Percentiles rank a stretch among this genome's conserved stretches.
Conservation (phyloP, 1,140 invertebrate genomes). For the Cydia pomonella region DNA sequence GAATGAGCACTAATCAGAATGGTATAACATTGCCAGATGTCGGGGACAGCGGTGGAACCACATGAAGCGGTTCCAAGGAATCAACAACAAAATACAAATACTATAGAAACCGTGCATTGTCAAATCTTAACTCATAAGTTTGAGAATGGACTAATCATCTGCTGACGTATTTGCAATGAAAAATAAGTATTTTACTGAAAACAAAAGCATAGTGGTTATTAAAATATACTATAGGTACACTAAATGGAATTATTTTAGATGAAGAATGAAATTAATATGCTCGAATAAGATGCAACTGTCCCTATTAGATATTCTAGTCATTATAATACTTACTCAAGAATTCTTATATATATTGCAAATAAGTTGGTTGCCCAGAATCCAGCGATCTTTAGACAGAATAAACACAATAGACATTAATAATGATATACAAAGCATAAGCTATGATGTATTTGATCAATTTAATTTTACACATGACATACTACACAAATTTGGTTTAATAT, state of each 20-base stretch:
- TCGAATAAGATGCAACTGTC: too few relatives aligned
- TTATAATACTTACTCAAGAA: background rate
- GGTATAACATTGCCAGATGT: slow-evolving; percentile 28
- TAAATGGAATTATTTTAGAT: too few relatives aligned
- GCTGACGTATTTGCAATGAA: background rate
- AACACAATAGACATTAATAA: background rate
- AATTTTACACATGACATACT: too few relatives aligned
- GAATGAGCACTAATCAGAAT: slow-evolving; percentile 22
- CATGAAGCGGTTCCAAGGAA: slow-evolving; percentile 17
- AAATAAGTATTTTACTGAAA: too few relatives aligned
- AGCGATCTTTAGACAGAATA: background rate
- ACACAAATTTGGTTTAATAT: too few relatives aligned
- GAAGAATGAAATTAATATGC: too few relatives aligned
- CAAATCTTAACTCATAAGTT: background rate
- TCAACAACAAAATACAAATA: background rate
- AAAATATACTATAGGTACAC: too few relatives aligned
- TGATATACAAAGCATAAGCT: too few relatives aligned
- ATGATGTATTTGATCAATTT: too few relatives aligned
- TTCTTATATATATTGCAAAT: background rate
- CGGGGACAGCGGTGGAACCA: slow-evolving; percentile 28
- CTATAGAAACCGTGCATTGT: slow-evolving; percentile 14
- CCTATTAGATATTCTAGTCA: too few relatives aligned
- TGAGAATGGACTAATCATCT: slow-evolving; percentile 14
- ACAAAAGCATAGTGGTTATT: too few relatives aligned
- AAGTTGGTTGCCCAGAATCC: background rate